These are phyloP conservation scores for Oreortyx pictus DNA, from an alignment of 2,797 vertebrate species.

Conservation along the genomic window DNA sequence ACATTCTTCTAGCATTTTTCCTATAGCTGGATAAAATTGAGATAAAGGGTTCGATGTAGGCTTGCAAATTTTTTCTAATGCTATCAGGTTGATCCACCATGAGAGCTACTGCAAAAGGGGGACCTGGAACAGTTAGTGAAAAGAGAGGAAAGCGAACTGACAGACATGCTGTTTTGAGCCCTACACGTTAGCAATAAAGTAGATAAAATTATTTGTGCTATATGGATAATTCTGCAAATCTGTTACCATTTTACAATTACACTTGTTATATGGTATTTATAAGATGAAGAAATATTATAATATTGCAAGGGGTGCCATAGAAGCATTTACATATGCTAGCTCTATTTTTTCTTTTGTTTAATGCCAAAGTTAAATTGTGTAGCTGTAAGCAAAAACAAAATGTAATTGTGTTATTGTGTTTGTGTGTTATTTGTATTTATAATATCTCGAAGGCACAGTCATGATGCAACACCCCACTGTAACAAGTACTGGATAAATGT, in stretches of 20 bases:
- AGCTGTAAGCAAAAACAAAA: conserved; percentile 41
- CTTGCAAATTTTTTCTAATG: conserved; percentile 2
- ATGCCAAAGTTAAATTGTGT: conserved; percentile 16
- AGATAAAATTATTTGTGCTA: neutral
- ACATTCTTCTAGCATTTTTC: neutral
- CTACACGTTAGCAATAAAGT: neutral
- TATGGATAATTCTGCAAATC: neutral
- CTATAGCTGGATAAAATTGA: neutral
- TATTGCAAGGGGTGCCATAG: neutral
- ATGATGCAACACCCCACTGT: neutral
- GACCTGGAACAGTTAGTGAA: neutral
- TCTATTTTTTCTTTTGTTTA: conserved; percentile 47
- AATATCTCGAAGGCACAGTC: conserved; percentile 15
- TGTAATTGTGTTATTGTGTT: conserved; percentile 42
- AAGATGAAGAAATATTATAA: conserved; percentile 14
- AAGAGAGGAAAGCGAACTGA: neutral
- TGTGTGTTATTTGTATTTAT: conserved; percentile 38
- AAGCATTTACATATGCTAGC: conserved; percentile 12
- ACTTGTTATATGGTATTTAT: conserved; percentile 16
- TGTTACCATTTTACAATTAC: neutral
- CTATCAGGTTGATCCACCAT: neutral
- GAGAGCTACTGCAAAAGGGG: neutral
- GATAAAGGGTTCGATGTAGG: neutral
- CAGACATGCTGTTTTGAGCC: neutral
- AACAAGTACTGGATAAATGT: neutral